Percentiles rank a stretch among this genome's conserved stretches.
phyloP scores from a whole-genome alignment of 2,797 vertebrate species.

The Halcyon smyrnensis region DNA sequence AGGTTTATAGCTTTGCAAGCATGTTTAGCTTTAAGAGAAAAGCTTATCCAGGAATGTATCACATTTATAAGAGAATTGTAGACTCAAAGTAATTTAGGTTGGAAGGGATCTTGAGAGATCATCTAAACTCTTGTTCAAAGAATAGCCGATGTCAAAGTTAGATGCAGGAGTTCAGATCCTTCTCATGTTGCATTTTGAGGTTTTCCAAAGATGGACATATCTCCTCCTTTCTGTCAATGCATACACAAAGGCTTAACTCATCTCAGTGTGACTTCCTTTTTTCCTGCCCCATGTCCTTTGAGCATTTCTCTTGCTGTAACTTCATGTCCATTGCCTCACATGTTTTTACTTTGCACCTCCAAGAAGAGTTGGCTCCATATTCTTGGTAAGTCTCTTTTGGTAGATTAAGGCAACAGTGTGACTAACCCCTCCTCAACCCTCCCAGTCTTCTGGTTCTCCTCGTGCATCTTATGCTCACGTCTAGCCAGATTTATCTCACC shows the following conservation, averaged over 20 bases:
- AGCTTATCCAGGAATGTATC: background rate
- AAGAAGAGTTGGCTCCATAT: background rate
- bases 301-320: background rate
- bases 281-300: fast-evolving
- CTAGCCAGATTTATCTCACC: background rate
- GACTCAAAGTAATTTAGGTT: background rate
- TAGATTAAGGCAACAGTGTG: background rate
- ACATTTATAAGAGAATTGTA: background rate
- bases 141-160: background rate
- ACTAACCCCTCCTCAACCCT: fast-evolving
- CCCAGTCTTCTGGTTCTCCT: background rate
- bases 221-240: background rate
- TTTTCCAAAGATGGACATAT: background rate
- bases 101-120: background rate
- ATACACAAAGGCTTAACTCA: background rate
- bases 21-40: background rate
- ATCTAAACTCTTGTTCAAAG: background rate
- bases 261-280: too few species aligned
- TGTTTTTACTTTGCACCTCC: background rate
- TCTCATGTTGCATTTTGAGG: background rate
- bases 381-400: background rate
- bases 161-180: background rate
- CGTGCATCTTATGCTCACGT: background rate
- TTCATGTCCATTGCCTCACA: fast-evolving
- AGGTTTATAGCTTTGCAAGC: background rate